Percentiles rank a stretch among this genome's conserved stretches.
These are phyloP conservation scores for Sarcophilus harrisii DNA, from an alignment of 2,797 vertebrate genomes.

Conservation along the genomic window DNA sequence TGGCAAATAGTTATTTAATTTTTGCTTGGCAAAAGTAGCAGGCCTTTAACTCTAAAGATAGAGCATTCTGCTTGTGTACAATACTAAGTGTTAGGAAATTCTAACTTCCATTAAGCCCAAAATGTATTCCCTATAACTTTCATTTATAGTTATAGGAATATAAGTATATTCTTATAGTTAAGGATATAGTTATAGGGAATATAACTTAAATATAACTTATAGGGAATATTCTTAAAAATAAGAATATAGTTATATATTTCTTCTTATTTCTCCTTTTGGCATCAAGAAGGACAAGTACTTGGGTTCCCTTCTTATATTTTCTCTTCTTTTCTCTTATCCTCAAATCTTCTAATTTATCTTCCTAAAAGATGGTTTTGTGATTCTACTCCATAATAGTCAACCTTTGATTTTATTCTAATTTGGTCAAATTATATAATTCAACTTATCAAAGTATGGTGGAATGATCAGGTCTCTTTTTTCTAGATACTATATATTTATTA, in stretches of 20 bases:
- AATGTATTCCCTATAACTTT: not conserved
- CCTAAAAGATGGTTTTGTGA: not conserved
- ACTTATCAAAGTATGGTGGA: not conserved
- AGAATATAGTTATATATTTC: too few species aligned
- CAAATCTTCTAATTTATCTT: not conserved
- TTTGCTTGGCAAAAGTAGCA: not conserved
- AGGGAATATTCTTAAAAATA: too few species aligned
- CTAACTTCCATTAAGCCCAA: not conserved
- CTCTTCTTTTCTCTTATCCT: not conserved
- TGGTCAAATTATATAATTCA: not conserved
- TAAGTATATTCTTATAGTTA: too few species aligned
- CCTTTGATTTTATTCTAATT: not conserved
- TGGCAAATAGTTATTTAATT: not conserved
- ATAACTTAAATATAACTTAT: too few species aligned
- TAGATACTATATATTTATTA: not conserved
- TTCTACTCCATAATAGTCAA: not conserved
- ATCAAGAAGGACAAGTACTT: not conserved
- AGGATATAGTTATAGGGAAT: too few species aligned
- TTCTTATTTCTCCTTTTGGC: not conserved
- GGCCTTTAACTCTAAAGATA: not conserved
- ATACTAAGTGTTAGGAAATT: not conserved
- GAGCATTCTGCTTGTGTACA: not conserved
- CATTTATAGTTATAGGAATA: too few species aligned
- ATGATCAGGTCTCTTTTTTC: not conserved
- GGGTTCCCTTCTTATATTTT: not conserved